Evolutionary conservation across 2,888 invertebrate genomes (phyloP).

Genomic region (Drosophila gaucha): DNA sequence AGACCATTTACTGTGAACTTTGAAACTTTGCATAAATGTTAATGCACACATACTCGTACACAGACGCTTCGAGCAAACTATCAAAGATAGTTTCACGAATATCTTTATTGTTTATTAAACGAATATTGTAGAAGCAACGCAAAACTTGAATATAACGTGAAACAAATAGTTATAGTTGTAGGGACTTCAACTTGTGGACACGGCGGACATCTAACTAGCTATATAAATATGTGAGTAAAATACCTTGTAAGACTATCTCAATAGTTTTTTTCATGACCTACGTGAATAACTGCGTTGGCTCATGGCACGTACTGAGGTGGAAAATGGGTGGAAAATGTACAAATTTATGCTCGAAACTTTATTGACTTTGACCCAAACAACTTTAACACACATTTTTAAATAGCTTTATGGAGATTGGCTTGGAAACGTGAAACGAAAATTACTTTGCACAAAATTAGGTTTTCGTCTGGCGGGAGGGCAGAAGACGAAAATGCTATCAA

Average conservation of each 20-base stretch:
- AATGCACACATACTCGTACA: neutral
- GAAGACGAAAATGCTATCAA: too few species aligned
- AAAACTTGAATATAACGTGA: neutral
- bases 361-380: neutral
- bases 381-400: neutral
- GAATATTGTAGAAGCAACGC: constrained; percentile 4
- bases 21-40: constrained; percentile 2
- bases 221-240: neutral
- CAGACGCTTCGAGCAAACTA: neutral
- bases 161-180: neutral
- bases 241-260: neutral
- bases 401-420: constrained; percentile 1
- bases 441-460: too few species aligned
- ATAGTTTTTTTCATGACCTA: neutral
- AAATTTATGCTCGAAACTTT: neutral
- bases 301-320: neutral
- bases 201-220: neutral
- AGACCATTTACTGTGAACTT: constrained; percentile 1
- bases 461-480: too few species aligned
- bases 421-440: neutral
- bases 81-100: constrained; percentile 9
- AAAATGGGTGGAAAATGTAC: neutral
- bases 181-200: neutral
- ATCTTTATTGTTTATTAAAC: constrained; percentile 17
- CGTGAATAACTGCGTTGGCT: too few species aligned